phyloP scores from a whole-genome alignment of 2,888 invertebrate species.

The Scaptomyza flava region DNA sequence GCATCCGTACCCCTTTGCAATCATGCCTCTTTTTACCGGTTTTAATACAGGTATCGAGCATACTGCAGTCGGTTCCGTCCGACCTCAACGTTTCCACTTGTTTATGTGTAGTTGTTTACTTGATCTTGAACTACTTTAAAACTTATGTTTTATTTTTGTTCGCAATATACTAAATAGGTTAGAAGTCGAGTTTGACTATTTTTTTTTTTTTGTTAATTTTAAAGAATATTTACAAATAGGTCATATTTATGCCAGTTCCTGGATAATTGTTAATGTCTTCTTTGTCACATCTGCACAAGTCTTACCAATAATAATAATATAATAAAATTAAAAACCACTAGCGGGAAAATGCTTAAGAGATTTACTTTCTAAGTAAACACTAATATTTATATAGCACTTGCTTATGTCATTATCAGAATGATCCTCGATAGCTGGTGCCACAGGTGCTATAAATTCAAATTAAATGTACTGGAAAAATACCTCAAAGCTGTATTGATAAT shows the following conservation, averaged over 20 bases:
- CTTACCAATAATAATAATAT: too few relatives aligned
- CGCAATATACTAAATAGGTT: background rate
- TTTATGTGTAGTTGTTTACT: background rate
- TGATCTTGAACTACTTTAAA: background rate
- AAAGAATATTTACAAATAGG: too few relatives aligned
- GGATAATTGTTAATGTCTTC: too few relatives aligned
- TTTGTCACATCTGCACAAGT: too few relatives aligned
- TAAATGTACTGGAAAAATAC: slow-evolving; percentile 9
- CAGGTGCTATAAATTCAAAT: slow-evolving; percentile 35
- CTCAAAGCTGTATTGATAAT: slow-evolving; percentile 54
- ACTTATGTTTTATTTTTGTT: background rate
- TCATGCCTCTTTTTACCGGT: too few relatives aligned
- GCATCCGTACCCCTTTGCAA: too few relatives aligned
- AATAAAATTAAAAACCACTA: too few relatives aligned
- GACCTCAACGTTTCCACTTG: too few relatives aligned
- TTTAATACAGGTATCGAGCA: too few relatives aligned
- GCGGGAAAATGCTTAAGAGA: too few relatives aligned
- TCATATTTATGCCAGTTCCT: too few relatives aligned
- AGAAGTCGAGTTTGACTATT: background rate
- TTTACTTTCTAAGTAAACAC: background rate
- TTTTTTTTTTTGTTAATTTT: background rate
- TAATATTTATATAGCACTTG: background rate
- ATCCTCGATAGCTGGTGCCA: slow-evolving; percentile 37
- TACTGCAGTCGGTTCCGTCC: too few relatives aligned
- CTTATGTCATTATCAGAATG: background rate